A percentile compares a stretch with the other conserved stretches of the same genome.
phyloP scores from a whole-genome alignment of 2,113 vertebrate genomes.

The Romanogobio albipinnatus region DNA sequence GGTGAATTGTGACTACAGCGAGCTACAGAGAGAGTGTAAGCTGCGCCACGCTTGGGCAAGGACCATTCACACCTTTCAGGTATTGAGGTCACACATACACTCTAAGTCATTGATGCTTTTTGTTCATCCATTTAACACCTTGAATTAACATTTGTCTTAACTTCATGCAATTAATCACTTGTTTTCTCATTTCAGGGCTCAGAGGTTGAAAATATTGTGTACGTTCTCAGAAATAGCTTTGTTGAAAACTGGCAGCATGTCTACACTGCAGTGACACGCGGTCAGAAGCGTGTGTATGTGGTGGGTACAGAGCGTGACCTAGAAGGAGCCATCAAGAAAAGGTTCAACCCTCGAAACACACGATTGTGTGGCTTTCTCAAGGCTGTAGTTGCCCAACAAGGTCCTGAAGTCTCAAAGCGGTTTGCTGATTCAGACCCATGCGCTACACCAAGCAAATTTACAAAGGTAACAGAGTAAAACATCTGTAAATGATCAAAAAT shows the following conservation, averaged over 20 bases:
- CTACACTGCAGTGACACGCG: constrained; percentile 83
- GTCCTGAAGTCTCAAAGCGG: neutral
- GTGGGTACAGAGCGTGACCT: constrained; percentile 72
- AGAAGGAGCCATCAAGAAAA: constrained; percentile 62
- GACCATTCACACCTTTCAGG: constrained; percentile 89
- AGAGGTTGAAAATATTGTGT: constrained; percentile 80
- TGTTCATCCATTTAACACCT: neutral
- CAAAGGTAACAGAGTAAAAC: neutral
- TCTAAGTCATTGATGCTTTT: neutral
- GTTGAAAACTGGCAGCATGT: constrained; percentile 85
- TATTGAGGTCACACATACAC: constrained; percentile 45
- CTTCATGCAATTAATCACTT: neutral
- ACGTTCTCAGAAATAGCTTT: constrained; percentile 70
- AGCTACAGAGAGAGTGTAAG: constrained; percentile 72
- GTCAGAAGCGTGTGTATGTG: constrained; percentile 78
- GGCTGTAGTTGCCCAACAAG: constrained; percentile 12
- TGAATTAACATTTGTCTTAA: neutral
- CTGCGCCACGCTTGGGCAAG: constrained; percentile 84
- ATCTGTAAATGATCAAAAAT: neutral
- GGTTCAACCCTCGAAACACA: constrained; percentile 70
- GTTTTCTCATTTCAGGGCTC: constrained; percentile 76
- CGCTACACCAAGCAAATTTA: neutral
- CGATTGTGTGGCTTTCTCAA: constrained; percentile 72
- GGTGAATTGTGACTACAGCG: constrained; percentile 71
- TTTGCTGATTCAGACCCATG: neutral